These are phyloP conservation scores for Bombus turneri DNA, from an alignment of 1,140 invertebrate species.

Conservation along the genomic window DNA sequence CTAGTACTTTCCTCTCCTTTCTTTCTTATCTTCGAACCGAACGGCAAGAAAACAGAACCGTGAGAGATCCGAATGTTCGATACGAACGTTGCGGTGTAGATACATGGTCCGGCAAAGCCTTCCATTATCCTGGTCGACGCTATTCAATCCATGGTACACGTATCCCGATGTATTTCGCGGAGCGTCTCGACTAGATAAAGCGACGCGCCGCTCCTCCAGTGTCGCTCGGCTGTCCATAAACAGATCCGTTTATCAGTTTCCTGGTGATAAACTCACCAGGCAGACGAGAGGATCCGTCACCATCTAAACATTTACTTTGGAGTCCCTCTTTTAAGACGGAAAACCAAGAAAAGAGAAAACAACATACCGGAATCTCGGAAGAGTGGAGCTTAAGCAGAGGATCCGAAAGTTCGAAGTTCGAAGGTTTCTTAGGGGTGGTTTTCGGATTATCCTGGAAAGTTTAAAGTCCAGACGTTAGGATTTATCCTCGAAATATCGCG, in stretches of 20 bases:
- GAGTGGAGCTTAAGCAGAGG: neutral
- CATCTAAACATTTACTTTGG: neutral
- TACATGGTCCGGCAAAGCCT: conserved; percentile 65
- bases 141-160: conserved; percentile 64
- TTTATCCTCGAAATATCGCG: neutral
- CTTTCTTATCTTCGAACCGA: conserved; percentile 32
- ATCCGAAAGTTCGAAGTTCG: neutral
- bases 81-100: conserved; percentile 52
- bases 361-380: too few species aligned
- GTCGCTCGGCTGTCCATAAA: conserved; percentile 38
- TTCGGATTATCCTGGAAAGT: neutral
- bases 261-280: conserved; percentile 44
- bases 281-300: conserved; percentile 21
- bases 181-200: conserved; percentile 58
- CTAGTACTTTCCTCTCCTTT: too few species aligned
- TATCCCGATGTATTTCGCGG: conserved; percentile 56
- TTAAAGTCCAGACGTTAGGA: neutral
- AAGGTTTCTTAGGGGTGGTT: neutral
- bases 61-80: conserved; percentile 61
- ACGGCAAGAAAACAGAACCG: conserved; percentile 34
- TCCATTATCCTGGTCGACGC: conserved; percentile 64
- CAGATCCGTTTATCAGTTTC: conserved; percentile 53
- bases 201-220: conserved; percentile 35
- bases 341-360: neutral
- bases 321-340: neutral